A percentile compares a stretch with the other conserved stretches of the same genome.
These are phyloP conservation scores for Scomber japonicus DNA, from an alignment of 2,113 vertebrate species.

Conservation along the genomic window DNA sequence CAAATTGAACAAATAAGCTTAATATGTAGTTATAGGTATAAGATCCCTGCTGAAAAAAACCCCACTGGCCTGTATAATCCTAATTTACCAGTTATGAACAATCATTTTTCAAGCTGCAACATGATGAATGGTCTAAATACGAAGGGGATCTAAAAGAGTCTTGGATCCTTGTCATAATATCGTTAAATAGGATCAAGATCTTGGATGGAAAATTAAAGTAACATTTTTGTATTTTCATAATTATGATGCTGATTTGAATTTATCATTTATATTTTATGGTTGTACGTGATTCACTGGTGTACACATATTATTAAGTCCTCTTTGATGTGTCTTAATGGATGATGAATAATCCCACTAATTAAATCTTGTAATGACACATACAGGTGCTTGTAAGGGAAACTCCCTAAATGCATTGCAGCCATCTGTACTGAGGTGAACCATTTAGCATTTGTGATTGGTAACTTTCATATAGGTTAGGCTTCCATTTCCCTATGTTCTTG, in stretches of 20 bases:
- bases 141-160: not conserved
- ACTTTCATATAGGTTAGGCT: no score
- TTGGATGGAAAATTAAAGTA: not conserved
- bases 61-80: not conserved
- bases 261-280: not conserved
- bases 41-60: slow-evolving; percentile 14
- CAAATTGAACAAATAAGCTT: no score
- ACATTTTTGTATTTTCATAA: not conserved
- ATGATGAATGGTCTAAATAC: not conserved
- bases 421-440: not conserved
- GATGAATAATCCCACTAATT: slow-evolving; percentile 6
- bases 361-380: slow-evolving; percentile 14
- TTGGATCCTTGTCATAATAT: slow-evolving; percentile 11
- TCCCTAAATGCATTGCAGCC: not conserved
- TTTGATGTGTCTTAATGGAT: slow-evolving; percentile 23
- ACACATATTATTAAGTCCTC: slow-evolving; percentile 10
- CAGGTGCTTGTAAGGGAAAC: not conserved
- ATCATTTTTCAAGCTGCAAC: not conserved
- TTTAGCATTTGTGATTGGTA: not conserved
- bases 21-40: no score
- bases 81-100: no score
- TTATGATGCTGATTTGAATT: not conserved
- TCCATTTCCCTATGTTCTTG: not conserved
- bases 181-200: not conserved
- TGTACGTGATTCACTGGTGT: slow-evolving; percentile 16